A percentile compares a stretch with the other conserved stretches of the same genome.
Conservation (phyloP, 2,113 vertebrate genomes). For the Hystrix brachyura region DNA sequence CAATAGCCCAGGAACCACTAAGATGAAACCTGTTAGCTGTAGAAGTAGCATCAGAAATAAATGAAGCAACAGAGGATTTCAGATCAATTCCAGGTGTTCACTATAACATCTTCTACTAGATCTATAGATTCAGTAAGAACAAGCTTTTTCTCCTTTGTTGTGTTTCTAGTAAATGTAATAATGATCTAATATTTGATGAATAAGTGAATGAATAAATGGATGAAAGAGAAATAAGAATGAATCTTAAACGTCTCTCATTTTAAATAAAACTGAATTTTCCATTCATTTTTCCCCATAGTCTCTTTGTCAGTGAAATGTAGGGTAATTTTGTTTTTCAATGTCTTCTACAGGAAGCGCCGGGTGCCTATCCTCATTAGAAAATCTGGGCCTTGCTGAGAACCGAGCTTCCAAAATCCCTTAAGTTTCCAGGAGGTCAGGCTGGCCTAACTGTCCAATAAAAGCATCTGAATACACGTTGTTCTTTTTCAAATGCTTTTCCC, state of each 20-base stretch:
- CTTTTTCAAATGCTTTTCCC: not conserved
- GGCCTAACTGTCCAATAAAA: conserved; percentile 68
- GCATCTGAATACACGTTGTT: not conserved
- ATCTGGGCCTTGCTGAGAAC: conserved; percentile 67
- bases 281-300: not conserved
- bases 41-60: not conserved
- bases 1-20: not conserved
- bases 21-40: not conserved
- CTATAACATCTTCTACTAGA: not conserved
- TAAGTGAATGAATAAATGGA: not conserved
- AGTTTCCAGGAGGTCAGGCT: not conserved
- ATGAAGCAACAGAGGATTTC: not conserved
- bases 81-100: not conserved
- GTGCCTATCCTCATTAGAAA: conserved; percentile 50
- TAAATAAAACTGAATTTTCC: conserved; percentile 13
- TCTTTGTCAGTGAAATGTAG: not conserved
- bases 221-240: not conserved
- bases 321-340: not conserved
- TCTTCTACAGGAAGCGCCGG: conserved; percentile 58
- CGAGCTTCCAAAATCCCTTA: conserved; percentile 33
- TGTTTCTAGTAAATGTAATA: not conserved
- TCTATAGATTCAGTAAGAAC: not conserved
- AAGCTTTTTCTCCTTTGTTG: not conserved
- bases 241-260: not conserved
- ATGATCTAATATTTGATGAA: not conserved